A percentile compares a stretch with the other conserved stretches of the same genome.
Conservation (phyloP, 2,113 vertebrate genomes). For the Plotosus lineatus region DNA sequence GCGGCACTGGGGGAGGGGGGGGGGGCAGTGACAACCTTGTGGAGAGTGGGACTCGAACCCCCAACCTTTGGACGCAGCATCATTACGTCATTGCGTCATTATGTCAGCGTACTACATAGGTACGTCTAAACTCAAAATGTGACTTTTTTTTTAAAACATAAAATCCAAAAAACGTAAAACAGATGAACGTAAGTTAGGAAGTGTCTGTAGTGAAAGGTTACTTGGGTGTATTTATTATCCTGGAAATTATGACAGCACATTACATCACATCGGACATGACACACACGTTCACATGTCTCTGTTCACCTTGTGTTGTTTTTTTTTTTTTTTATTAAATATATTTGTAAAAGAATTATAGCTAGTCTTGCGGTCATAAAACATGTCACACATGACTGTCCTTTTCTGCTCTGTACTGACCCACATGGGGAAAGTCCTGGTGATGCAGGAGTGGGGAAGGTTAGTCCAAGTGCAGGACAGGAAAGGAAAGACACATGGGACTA, state of each 20-base stretch:
- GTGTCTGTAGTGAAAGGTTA: too few relatives aligned
- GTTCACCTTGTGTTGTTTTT: background rate
- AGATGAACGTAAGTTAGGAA: too few relatives aligned
- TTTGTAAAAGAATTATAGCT: constrained; percentile 21
- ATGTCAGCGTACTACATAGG: too few relatives aligned
- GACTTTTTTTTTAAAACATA: too few relatives aligned
- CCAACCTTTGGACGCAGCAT: too few relatives aligned
- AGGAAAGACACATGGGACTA: constrained; percentile 68
- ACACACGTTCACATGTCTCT: background rate
- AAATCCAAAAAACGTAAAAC: too few relatives aligned
- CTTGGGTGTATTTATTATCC: too few relatives aligned
- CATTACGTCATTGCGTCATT: too few relatives aligned
- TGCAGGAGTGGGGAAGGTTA: constrained; percentile 60
- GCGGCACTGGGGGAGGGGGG: too few relatives aligned
- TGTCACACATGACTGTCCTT: constrained; percentile 9
- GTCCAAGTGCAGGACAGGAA: constrained; percentile 49
- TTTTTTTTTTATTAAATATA: background rate
- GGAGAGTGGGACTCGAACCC: too few relatives aligned
- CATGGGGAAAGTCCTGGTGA: constrained; percentile 55
- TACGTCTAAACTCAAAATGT: too few relatives aligned
- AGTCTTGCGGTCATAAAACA: constrained; percentile 25
- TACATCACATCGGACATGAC: background rate
- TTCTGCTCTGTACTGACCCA: constrained; percentile 59
- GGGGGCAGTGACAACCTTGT: too few relatives aligned
- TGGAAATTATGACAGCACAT: background rate